Conservation (phyloP, 2,113 vertebrate genomes). For the Microtus richardsoni region DNA sequence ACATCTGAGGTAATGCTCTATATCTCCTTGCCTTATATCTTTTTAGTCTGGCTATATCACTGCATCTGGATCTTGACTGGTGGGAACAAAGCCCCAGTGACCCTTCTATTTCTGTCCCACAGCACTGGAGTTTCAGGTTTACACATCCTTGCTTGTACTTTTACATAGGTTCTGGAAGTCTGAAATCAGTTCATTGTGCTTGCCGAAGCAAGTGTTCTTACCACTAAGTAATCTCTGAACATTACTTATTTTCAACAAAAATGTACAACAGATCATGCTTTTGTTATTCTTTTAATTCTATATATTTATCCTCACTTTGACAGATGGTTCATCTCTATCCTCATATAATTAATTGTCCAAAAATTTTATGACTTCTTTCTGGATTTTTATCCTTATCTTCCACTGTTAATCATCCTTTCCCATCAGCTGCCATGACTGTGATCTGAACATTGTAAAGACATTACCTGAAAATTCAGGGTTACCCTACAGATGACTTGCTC, state of each 20-base stretch:
- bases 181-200: neutral
- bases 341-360: neutral
- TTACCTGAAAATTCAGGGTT: neutral
- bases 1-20: neutral
- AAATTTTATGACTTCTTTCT: neutral
- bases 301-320: neutral
- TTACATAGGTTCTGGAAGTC: neutral
- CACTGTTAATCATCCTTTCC: neutral
- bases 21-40: neutral
- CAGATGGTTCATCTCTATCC: neutral
- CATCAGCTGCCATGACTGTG: neutral
- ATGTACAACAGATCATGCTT: accelerated
- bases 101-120: neutral
- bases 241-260: neutral
- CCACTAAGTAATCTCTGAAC: neutral
- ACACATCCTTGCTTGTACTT: neutral
- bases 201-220: neutral
- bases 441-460: neutral
- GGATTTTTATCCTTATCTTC: neutral
- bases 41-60: neutral
- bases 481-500: neutral
- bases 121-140: too few relatives aligned
- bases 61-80: neutral
- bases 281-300: neutral
- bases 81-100: neutral